phyloP scores from a whole-genome alignment of 2,888 invertebrate species.

The Acronicta alni region DNA sequence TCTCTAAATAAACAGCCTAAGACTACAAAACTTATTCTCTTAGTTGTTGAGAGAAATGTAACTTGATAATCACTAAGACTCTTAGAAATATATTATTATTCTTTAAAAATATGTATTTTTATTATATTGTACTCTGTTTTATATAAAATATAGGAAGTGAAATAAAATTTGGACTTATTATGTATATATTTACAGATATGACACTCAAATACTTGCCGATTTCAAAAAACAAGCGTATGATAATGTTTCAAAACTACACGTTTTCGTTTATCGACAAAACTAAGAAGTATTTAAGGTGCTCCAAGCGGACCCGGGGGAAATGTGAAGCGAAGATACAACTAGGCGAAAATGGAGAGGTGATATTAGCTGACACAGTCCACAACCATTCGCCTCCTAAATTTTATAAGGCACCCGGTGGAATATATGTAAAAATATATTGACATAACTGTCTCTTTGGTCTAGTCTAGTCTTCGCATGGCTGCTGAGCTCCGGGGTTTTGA shows the following conservation, averaged over 20 bases:
- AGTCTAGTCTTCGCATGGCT: no score
- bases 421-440: constrained; percentile 33
- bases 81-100: no score
- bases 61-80: no score
- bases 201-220: constrained; percentile 33
- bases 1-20: no score
- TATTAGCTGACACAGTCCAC: constrained; percentile 45
- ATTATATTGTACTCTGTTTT: not conserved
- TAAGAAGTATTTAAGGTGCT: constrained; percentile 61
- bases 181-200: constrained; percentile 29
- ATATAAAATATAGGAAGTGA: not conserved
- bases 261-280: constrained; percentile 55
- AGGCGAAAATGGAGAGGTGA: constrained; percentile 31
- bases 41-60: no score
- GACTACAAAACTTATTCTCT: no score
- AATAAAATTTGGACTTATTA: not conserved
- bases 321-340: constrained; percentile 56
- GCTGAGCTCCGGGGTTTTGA: no score
- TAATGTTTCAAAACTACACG: constrained; percentile 53
- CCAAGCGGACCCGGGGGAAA: constrained; percentile 54
- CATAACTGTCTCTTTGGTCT: not conserved
- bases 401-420: constrained; percentile 20
- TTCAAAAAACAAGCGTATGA: constrained; percentile 28
- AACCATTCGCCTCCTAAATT: constrained; percentile 55
- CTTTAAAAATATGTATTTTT: no score